Evolutionary conservation across 2,113 vertebrate genomes (phyloP).

Genomic region (Alethe diademata): DNA sequence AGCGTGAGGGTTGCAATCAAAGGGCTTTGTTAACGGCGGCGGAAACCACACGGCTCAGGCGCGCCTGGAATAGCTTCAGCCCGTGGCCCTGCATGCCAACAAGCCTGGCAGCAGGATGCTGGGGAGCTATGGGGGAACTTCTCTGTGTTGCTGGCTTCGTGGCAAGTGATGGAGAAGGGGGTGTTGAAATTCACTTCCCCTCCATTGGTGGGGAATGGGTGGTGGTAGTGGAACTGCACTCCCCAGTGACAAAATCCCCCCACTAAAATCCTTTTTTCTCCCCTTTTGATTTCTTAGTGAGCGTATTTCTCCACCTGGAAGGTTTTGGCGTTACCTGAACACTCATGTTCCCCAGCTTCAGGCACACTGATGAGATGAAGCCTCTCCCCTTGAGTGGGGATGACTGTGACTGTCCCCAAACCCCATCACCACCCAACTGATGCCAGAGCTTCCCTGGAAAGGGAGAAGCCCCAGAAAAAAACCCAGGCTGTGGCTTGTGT

Average conservation of each 20-base stretch:
- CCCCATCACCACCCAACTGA: accelerated
- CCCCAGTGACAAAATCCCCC: not conserved
- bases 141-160: not conserved
- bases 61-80: not conserved
- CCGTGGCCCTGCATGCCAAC: not conserved
- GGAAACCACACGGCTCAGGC: not conserved
- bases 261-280: not conserved
- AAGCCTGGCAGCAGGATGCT: not conserved
- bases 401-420: not conserved
- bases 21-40: constrained; percentile 24
- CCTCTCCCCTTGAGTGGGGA: accelerated
- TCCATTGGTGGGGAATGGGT: accelerated
- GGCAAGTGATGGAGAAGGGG: not conserved
- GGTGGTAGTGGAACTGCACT: not conserved
- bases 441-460: accelerated
- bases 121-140: not conserved
- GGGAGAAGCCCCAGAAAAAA: not conserved
- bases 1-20: constrained; percentile 45
- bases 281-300: not conserved
- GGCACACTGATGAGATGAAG: not conserved
- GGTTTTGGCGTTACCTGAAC: not conserved
- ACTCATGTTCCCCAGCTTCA: accelerated
- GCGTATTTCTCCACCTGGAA: not conserved
- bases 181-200: not conserved
- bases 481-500: not conserved